These are phyloP conservation scores for Heterotilapia buettikoferi DNA, from an alignment of 2,113 vertebrate genomes.

Conservation along the genomic window DNA sequence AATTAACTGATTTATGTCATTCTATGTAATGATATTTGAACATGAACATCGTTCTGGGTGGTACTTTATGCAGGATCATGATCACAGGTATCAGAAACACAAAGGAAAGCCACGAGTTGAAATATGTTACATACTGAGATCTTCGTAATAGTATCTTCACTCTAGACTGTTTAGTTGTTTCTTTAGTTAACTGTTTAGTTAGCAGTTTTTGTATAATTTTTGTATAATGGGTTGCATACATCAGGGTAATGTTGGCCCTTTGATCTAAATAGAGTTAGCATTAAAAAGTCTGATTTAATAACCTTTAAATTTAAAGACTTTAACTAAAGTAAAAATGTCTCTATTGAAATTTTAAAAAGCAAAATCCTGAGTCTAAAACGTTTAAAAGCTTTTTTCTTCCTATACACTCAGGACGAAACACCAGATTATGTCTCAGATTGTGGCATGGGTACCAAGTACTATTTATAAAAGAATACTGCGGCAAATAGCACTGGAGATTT, in stretches of 20 bases:
- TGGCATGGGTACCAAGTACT: too few relatives aligned
- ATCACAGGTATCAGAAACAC: not conserved
- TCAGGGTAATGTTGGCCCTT: not conserved
- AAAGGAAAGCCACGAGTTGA: not conserved
- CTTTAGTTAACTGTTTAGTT: not conserved
- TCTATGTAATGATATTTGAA: not conserved
- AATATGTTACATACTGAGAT: not conserved
- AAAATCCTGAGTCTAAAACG: not conserved
- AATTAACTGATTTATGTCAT: not conserved
- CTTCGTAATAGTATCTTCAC: not conserved
- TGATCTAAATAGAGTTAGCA: not conserved
- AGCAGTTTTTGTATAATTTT: not conserved
- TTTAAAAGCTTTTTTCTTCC: not conserved
- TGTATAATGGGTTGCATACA: not conserved
- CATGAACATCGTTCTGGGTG: not conserved
- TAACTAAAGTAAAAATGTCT: not conserved
- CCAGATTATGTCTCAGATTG: not conserved
- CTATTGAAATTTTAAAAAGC: not conserved
- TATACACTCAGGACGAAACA: not conserved
- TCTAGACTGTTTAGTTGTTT: not conserved
- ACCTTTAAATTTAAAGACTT: not conserved
- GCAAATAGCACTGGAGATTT: not conserved
- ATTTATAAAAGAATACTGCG: accelerated
- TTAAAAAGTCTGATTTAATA: not conserved
- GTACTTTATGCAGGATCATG: not conserved